Conservation (phyloP, 2,888 invertebrate species). For the Sialis lutaria region DNA sequence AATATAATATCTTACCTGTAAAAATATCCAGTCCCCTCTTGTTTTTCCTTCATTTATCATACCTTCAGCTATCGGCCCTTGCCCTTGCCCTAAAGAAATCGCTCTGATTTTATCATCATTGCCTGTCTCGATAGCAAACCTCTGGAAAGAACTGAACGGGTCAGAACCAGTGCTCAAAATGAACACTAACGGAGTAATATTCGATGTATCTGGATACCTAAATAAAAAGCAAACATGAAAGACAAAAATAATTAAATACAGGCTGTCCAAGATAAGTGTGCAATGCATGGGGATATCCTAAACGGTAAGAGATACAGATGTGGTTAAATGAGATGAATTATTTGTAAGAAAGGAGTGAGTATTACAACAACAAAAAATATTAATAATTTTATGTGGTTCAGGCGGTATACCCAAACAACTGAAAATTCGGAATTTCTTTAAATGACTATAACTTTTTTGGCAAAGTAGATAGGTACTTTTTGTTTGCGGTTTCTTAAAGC, state of each 20-base stretch:
- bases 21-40: slow-evolving; percentile 75
- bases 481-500: too few species aligned
- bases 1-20: slow-evolving; percentile 40
- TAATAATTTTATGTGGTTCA: too few species aligned
- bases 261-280: too few species aligned
- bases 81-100: slow-evolving; percentile 82
- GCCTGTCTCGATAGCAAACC: slow-evolving; percentile 62
- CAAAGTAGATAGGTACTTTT: too few species aligned
- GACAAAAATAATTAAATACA: background rate
- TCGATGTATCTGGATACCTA: slow-evolving; percentile 54
- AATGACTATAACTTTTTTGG: too few species aligned
- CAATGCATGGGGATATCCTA: too few species aligned
- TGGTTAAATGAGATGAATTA: too few species aligned
- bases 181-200: slow-evolving; percentile 64
- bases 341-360: too few species aligned
- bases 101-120: slow-evolving; percentile 50
- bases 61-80: slow-evolving; percentile 74
- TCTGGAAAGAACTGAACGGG: slow-evolving; percentile 66
- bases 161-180: slow-evolving; percentile 79
- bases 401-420: too few species aligned
- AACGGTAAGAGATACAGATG: too few species aligned
- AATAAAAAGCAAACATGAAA: slow-evolving; percentile 11
- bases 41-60: slow-evolving; percentile 52
- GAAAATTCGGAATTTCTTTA: too few species aligned
- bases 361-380: too few species aligned